These are phyloP conservation scores for Ericerus pela DNA, from an alignment of 1,140 invertebrate genomes.

Conservation along the genomic window DNA sequence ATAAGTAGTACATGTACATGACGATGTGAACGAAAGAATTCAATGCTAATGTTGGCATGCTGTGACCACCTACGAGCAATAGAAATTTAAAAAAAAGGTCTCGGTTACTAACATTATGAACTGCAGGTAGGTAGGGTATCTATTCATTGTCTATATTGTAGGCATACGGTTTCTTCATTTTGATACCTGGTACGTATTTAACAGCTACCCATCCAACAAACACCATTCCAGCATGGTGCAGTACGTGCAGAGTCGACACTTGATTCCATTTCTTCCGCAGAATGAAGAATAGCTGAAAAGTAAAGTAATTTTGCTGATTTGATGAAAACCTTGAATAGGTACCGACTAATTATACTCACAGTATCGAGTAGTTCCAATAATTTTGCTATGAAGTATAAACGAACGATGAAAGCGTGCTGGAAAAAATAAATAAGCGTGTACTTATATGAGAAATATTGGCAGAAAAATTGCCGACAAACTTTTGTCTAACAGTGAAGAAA, in stretches of 20 bases:
- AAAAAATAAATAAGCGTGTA: slow-evolving; percentile 18
- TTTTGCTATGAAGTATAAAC: slow-evolving; percentile 49
- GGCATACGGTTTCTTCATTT: background rate
- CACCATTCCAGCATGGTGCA: slow-evolving; percentile 69
- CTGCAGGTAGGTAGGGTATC: too few species aligned
- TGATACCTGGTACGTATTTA: slow-evolving; percentile 51
- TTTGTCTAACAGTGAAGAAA: too few species aligned
- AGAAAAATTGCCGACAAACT: too few species aligned
- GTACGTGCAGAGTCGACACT: slow-evolving; percentile 70
- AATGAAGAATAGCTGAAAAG: slow-evolving; percentile 58
- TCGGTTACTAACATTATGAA: too few species aligned
- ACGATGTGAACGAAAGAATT: slow-evolving; percentile 41
- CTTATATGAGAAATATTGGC: too few species aligned
- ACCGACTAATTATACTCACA: slow-evolving; percentile 28
- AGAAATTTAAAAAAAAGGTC: too few species aligned
- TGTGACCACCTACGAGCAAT: slow-evolving; percentile 33
- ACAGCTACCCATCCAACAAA: slow-evolving; percentile 43
- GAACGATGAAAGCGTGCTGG: slow-evolving; percentile 38
- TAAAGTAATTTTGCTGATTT: background rate
- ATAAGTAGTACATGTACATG: slow-evolving; percentile 39
- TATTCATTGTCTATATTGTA: too few species aligned
- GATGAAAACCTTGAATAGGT: background rate
- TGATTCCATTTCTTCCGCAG: slow-evolving; percentile 71
- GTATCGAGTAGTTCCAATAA: slow-evolving; percentile 52
- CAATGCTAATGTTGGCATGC: slow-evolving; percentile 33